Evolutionary conservation across 2,113 vertebrate species (phyloP).

Genomic region (Leptobrachium ailaonicum): DNA sequence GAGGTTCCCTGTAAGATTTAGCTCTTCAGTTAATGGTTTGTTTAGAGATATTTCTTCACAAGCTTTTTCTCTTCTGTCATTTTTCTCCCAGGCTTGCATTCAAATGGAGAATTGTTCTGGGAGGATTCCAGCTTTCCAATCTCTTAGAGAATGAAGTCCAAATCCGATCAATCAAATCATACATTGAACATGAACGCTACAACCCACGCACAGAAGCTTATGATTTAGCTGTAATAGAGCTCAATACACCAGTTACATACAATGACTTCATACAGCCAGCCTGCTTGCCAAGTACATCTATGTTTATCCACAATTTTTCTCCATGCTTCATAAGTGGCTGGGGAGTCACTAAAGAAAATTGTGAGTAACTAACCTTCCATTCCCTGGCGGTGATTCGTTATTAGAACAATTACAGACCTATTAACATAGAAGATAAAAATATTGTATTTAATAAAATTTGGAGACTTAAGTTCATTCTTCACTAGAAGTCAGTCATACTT

Average conservation of each 20-base stretch:
- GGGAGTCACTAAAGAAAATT: slow-evolving; percentile 45
- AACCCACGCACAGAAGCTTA: slow-evolving; percentile 45
- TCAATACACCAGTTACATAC: slow-evolving; percentile 54
- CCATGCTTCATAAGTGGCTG: slow-evolving; percentile 55
- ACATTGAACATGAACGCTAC: slow-evolving; percentile 58
- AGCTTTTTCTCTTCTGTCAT: too few species aligned
- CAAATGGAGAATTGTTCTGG: slow-evolving; percentile 61
- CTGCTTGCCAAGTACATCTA: slow-evolving; percentile 56
- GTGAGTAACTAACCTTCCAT: slow-evolving; percentile 46
- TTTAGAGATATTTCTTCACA: too few species aligned
- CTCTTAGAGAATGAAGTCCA: slow-evolving; percentile 45
- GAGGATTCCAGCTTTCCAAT: slow-evolving; percentile 19
- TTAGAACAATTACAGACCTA: too few species aligned
- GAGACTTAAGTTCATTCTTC: too few species aligned
- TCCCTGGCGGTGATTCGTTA: not conserved
- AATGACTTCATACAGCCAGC: slow-evolving; percentile 48
- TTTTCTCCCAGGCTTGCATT: slow-evolving; percentile 47
- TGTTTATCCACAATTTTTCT: slow-evolving; percentile 33
- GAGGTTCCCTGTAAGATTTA: too few species aligned
- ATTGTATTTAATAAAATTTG: too few species aligned
- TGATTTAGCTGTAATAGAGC: slow-evolving; percentile 61
- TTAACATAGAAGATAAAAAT: too few species aligned
- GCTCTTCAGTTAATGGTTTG: too few species aligned
- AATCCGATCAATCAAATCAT: slow-evolving; percentile 55
- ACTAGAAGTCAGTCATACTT: too few species aligned